Evolutionary conservation across 1,140 invertebrate genomes (phyloP).

Genomic region (Meloidogyne hapla): DNA sequence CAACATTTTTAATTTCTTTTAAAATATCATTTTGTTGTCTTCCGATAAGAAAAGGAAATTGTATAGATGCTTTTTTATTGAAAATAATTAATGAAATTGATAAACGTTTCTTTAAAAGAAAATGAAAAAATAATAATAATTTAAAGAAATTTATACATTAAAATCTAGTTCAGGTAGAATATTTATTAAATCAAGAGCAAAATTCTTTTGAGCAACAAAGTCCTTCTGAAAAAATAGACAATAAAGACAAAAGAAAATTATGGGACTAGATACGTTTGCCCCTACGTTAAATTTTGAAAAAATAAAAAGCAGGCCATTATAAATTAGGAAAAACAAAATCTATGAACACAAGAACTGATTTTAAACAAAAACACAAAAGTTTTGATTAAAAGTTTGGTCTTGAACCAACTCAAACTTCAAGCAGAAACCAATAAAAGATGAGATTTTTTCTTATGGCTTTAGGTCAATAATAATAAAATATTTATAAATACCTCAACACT

Average conservation of each 20-base stretch:
- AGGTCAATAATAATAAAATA: too few relatives aligned
- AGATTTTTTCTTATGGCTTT: too few relatives aligned
- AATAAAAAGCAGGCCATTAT: too few relatives aligned
- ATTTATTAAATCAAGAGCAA: slow-evolving; percentile 53
- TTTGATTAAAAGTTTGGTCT: too few relatives aligned
- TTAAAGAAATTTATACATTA: slow-evolving; percentile 32
- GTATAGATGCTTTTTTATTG: slow-evolving; percentile 31
- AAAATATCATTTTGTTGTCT: slow-evolving; percentile 44
- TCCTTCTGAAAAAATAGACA: slow-evolving; percentile 37
- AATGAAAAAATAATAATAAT: neutral
- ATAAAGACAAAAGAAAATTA: neutral
- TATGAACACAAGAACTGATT: too few relatives aligned
- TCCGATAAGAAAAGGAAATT: slow-evolving; percentile 34
- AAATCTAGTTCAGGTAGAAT: slow-evolving; percentile 52
- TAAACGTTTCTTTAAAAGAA: slow-evolving; percentile 42
- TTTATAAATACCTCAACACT: slow-evolving; percentile 35
- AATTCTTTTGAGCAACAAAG: slow-evolving; percentile 58
- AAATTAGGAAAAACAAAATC: too few relatives aligned
- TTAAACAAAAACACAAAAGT: too few relatives aligned
- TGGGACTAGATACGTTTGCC: too few relatives aligned
- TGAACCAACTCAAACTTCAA: too few relatives aligned
- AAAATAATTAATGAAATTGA: slow-evolving; percentile 47
- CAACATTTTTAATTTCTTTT: slow-evolving; percentile 47
- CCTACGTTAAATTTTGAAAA: too few relatives aligned
- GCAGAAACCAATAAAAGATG: too few relatives aligned